A percentile compares a stretch with the other conserved stretches of the same genome.
phyloP scores from a whole-genome alignment of 2,888 invertebrate species.

The Himalopsyche kuldschensis region DNA sequence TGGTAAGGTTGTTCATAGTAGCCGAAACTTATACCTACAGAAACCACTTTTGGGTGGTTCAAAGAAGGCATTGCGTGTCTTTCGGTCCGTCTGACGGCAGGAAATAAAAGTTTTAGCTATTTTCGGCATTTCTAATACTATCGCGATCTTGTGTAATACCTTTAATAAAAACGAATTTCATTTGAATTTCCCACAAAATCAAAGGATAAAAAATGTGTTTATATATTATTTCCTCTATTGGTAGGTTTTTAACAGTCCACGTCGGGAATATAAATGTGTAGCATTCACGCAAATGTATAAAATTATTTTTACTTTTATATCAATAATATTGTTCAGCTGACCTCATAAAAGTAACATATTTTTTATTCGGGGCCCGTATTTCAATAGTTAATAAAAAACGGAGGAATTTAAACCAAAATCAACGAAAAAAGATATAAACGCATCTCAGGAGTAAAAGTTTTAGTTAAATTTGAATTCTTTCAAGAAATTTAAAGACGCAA shows the following conservation, averaged over 20 bases:
- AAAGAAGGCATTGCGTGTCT: background rate
- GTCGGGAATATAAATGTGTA: background rate
- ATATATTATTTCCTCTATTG: background rate
- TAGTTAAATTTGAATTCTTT: no score
- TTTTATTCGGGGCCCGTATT: no score
- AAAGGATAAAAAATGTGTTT: background rate
- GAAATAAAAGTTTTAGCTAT: constrained; percentile 1
- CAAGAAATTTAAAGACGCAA: no score
- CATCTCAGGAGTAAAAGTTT: no score
- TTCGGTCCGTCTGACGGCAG: background rate
- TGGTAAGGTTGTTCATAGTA: background rate
- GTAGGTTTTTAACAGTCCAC: background rate
- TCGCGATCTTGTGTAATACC: background rate
- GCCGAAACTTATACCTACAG: background rate
- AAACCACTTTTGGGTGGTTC: background rate
- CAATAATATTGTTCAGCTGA: no score
- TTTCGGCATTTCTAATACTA: background rate
- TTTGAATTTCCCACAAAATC: background rate
- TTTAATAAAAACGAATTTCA: background rate
- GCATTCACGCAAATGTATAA: no score
- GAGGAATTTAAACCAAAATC: no score
- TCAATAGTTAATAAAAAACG: no score
- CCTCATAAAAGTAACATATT: no score
- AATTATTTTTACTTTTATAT: no score
- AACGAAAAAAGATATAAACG: no score